These are phyloP conservation scores for Rhinella marina DNA, from an alignment of 2,797 vertebrate species.

Conservation along the genomic window DNA sequence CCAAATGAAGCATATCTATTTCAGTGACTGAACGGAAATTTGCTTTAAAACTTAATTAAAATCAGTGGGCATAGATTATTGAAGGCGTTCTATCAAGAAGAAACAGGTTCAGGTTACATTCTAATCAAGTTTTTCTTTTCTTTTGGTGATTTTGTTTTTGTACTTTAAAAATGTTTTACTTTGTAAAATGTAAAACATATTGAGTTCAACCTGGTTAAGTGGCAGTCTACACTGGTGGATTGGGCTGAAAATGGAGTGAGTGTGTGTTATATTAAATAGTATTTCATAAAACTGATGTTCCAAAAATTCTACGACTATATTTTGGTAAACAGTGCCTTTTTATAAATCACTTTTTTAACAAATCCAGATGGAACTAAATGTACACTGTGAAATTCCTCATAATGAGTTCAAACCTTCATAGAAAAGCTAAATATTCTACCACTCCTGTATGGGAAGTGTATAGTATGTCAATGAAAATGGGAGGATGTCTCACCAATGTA, in stretches of 20 bases:
- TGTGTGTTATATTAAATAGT: neutral
- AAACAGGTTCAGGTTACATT: conserved; percentile 42
- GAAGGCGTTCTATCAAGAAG: conserved; percentile 24
- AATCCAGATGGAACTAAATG: neutral
- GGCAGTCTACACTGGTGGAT: neutral
- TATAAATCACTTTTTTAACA: neutral
- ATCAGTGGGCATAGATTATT: conserved; percentile 63
- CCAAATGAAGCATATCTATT: conserved; percentile 59
- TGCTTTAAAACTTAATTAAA: conserved; percentile 63
- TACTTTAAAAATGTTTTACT: neutral
- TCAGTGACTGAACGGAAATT: conserved; percentile 53
- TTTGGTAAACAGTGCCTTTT: neutral
- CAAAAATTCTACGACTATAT: neutral
- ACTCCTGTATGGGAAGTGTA: too few relatives aligned
- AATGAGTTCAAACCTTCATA: neutral
- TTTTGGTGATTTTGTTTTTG: conserved; percentile 36
- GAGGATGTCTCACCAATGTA: neutral
- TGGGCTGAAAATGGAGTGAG: neutral
- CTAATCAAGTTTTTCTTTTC: conserved; percentile 13
- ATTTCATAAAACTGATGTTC: neutral
- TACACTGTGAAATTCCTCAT: neutral
- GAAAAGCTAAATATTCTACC: neutral
- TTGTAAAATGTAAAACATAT: conserved; percentile 4
- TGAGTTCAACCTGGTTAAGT: neutral
- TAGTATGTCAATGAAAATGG: too few relatives aligned